phyloP scores from a whole-genome alignment of 1,140 invertebrate species.

The Yoshiicerus persimilis region DNA sequence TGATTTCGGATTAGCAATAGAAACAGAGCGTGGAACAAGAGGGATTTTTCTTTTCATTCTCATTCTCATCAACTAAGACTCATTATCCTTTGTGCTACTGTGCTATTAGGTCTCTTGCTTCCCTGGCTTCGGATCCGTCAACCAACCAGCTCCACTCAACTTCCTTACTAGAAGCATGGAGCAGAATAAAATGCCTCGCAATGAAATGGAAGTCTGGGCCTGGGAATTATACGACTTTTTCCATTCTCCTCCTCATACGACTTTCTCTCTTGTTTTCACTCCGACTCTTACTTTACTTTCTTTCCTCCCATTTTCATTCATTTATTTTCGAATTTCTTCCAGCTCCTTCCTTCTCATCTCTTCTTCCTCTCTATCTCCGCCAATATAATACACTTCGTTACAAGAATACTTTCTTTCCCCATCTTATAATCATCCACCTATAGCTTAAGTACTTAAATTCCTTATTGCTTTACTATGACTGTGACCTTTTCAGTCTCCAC shows the following conservation, averaged over 20 bases:
- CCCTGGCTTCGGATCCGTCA: neutral
- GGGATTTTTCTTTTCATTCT: constrained; percentile 28
- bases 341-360: neutral
- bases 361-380: neutral
- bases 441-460: neutral
- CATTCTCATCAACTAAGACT: constrained; percentile 18
- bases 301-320: neutral
- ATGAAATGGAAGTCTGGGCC: neutral
- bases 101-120: neutral
- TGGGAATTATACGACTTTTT: constrained; percentile 9
- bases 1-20: constrained; percentile 37
- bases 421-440: neutral
- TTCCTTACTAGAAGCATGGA: neutral
- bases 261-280: neutral
- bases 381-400: neutral
- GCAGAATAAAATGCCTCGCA: neutral
- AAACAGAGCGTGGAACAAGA: constrained; percentile 8
- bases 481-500: neutral
- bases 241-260: neutral
- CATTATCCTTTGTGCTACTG: neutral
- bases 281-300: neutral
- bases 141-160: neutral
- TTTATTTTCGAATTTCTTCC: neutral
- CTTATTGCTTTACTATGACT: neutral
- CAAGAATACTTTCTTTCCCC: neutral